Conservation (phyloP, 2,888 invertebrate genomes). For the Myopa testacea region DNA sequence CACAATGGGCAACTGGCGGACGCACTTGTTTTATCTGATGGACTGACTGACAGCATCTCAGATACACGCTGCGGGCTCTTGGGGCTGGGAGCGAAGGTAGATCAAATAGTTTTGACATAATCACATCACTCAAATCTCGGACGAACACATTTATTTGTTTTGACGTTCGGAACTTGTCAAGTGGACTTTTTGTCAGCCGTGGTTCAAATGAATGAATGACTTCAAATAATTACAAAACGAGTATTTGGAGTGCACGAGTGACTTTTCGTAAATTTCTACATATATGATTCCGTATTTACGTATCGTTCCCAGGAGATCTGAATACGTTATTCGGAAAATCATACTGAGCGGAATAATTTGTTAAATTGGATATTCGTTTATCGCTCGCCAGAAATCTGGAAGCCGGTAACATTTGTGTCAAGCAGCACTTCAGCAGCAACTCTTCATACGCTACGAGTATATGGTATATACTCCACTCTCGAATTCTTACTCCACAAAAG, state of each 20-base stretch:
- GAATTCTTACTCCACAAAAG: neutral
- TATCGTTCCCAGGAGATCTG: slow-evolving; percentile 27
- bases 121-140: slow-evolving; percentile 37
- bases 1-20: too few species aligned
- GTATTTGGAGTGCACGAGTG: neutral
- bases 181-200: slow-evolving; percentile 30
- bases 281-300: neutral
- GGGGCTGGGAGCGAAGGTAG: slow-evolving; percentile 1
- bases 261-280: neutral
- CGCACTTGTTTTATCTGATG: slow-evolving; percentile 36
- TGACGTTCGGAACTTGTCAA: slow-evolving; percentile 30
- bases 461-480: neutral
- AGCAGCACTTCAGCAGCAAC: slow-evolving; percentile 6
- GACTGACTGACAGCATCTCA: slow-evolving; percentile 28
- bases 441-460: neutral
- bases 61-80: slow-evolving; percentile 12
- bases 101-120: slow-evolving; percentile 35
- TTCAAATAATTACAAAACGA: slow-evolving; percentile 10
- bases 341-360: slow-evolving; percentile 1
- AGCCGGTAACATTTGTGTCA: slow-evolving; percentile 25
- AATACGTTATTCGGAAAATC: neutral
- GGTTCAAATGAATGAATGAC: slow-evolving; percentile 8
- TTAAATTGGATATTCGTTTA: neutral
- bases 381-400: neutral
- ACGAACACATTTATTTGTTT: slow-evolving; percentile 22